Percentiles rank a stretch among this genome's conserved stretches.
These are phyloP conservation scores for Chloropsis hardwickii DNA, from an alignment of 2,113 vertebrate species.

Conservation along the genomic window DNA sequence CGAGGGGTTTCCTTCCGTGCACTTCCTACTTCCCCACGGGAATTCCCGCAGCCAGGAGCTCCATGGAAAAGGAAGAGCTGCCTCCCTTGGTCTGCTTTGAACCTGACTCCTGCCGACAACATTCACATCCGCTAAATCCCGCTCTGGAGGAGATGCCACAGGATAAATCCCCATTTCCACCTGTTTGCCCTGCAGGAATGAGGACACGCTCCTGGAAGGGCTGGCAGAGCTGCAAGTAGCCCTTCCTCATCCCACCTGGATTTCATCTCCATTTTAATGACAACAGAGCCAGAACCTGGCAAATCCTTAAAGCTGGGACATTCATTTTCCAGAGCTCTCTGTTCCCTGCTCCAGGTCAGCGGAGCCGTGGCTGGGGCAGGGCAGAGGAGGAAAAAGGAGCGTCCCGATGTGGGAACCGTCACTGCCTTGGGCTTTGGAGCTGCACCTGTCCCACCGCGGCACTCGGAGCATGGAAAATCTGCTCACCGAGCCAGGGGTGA, in stretches of 20 bases:
- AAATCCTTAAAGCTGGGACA: neutral
- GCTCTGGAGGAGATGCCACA: fast-evolving
- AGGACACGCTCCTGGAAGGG: neutral
- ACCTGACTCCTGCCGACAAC: neutral
- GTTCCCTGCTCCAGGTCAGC: neutral
- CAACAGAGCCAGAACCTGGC: fast-evolving
- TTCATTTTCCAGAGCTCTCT: neutral
- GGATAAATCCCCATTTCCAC: neutral
- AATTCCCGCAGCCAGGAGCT: neutral
- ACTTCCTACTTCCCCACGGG: neutral
- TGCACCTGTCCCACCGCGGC: neutral
- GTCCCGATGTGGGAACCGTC: neutral
- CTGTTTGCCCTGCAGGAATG: fast-evolving
- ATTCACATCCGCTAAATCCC: fast-evolving
- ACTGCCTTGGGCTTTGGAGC: neutral
- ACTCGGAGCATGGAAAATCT: neutral
- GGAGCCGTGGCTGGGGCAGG: neutral
- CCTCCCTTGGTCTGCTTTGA: neutral
- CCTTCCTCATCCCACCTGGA: neutral
- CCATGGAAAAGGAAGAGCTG: fast-evolving
- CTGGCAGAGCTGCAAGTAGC: neutral
- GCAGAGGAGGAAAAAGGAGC: neutral
- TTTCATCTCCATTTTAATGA: neutral
- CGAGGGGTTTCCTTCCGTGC: neutral
- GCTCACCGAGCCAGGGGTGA: neutral